Base-by-base conservation (phyloP, 2,888 invertebrate species). In the Dryobotodes eremita region DNA sequence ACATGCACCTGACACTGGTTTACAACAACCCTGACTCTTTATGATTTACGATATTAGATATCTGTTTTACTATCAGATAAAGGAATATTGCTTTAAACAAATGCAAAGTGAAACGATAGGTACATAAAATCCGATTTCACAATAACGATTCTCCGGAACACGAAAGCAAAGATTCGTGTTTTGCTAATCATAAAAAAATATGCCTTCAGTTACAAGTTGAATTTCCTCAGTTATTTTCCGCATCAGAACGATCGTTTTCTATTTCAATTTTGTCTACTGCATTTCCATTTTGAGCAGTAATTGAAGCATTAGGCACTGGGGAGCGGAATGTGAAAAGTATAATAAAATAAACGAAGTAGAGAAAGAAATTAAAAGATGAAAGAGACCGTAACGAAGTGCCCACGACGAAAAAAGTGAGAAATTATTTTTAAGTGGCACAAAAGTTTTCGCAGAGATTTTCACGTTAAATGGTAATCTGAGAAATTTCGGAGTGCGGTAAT, bases 341-440 rank as follows among this genome's bases (percentile, higher is more conserved):
- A 88, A 91, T 92, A 84, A 84, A 92, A 91, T 92, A 91, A 93
- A 94, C 92, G 90, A 92, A 92, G 89, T 89, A 89, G 90, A 91
- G 89, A 92, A 94, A 93, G 89, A 93, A 95, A 94, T 93, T 94
- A 94, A 94, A 93, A 94, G 90, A 95, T 93, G 92, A 94, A 95
- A 93, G 93, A 93, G 89, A 91, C 90, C 92, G 92, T 94, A 95
- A 93, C 92, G 92, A 93, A 94, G 93, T 93, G 92, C 90, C 92
- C 91, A 88, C 89, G 90, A 90, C 89, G 90, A 92, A 93, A 92
- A 94, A 95, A 93, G 92, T 93, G 92, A 91, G 92, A 94, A 93
- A 94, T 94, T 94, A 94, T 94, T 94, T 93, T 93, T 94, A 94
- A 93, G 93, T 92, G 90, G 91, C 91, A 90, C 90, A 89, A 93